phyloP scores from a whole-genome alignment of 2,797 vertebrate species.

The Carapus acus region DNA sequence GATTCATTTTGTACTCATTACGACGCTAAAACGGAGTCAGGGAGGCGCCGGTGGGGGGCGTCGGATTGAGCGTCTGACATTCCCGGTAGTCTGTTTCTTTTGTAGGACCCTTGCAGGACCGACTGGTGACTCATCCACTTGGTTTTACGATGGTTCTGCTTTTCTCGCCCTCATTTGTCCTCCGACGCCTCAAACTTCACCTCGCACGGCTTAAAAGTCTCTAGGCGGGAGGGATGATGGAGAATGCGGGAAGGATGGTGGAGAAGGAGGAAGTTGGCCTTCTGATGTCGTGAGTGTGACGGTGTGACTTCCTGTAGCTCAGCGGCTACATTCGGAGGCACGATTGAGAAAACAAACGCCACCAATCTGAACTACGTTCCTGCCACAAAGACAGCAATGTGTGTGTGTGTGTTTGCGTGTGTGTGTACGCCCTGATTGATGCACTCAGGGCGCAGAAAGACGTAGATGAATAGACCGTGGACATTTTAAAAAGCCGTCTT shows the following conservation, averaged over 20 bases:
- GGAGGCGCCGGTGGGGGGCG: not conserved
- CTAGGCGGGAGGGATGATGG: too few species aligned
- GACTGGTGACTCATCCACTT: conserved; percentile 33
- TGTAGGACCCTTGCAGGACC: conserved; percentile 40
- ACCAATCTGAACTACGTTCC: conserved; percentile 6
- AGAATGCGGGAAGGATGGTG: too few species aligned
- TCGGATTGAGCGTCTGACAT: conserved; percentile 17
- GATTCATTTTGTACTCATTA: not conserved
- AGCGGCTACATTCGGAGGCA: conserved; percentile 46
- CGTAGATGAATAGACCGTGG: conserved; percentile 47
- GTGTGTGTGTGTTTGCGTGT: conserved; percentile 37
- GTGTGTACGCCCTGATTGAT: conserved; percentile 44
- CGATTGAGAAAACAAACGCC: not conserved
- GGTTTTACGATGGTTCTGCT: conserved; percentile 9
- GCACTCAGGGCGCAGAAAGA: conserved; percentile 40
- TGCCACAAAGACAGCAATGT: conserved; percentile 23
- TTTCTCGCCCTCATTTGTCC: conserved; percentile 16
- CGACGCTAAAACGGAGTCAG: conserved; percentile 19
- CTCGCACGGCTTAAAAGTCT: not conserved
- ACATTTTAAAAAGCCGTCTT: conserved; percentile 54
- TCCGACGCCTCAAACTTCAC: conserved; percentile 6
- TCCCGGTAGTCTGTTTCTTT: conserved; percentile 27
- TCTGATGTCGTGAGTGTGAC: conserved; percentile 65
- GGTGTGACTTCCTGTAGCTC: conserved; percentile 53
- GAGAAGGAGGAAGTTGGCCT: conserved; percentile 13